A percentile compares a stretch with the other conserved stretches of the same genome.
These are phyloP conservation scores for Papilio helenus DNA, from an alignment of 1,140 invertebrate genomes.

Conservation along the genomic window DNA sequence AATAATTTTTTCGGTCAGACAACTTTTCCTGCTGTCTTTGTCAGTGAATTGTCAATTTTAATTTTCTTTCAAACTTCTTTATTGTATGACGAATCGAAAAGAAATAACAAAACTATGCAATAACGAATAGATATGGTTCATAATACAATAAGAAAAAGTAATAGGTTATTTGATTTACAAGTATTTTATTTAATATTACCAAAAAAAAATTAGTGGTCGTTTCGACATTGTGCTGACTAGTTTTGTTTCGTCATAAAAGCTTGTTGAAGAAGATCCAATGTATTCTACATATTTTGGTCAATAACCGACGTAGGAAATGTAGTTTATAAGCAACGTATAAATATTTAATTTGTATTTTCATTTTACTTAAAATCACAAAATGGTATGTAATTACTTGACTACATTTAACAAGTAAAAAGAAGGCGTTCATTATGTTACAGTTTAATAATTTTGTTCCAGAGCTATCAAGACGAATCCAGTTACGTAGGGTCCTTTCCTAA, in stretches of 20 bases:
- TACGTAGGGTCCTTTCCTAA: slow-evolving; percentile 95
- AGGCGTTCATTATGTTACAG: not conserved
- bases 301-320: slow-evolving; percentile 8
- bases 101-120: slow-evolving; percentile 16
- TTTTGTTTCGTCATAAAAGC: slow-evolving; percentile 20
- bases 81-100: not conserved
- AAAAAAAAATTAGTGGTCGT: not conserved
- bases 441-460: slow-evolving; percentile 69
- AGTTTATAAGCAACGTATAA: slow-evolving; percentile 12
- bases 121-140: slow-evolving; percentile 14
- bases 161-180: slow-evolving; percentile 1
- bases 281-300: not conserved
- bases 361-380: not conserved
- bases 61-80: not conserved
- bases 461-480: slow-evolving; percentile 87
- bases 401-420: not conserved
- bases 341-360: not conserved
- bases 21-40: slow-evolving; percentile 8
- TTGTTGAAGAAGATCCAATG: not conserved
- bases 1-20: not conserved
- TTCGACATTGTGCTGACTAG: slow-evolving; percentile 17
- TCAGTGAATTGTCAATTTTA: not conserved
- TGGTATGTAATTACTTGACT: not conserved
- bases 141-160: slow-evolving; percentile 1
- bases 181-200: not conserved